These are phyloP conservation scores for Pseudomyrmex cubaensis DNA, from an alignment of 1,140 invertebrate genomes.

Conservation along the genomic window DNA sequence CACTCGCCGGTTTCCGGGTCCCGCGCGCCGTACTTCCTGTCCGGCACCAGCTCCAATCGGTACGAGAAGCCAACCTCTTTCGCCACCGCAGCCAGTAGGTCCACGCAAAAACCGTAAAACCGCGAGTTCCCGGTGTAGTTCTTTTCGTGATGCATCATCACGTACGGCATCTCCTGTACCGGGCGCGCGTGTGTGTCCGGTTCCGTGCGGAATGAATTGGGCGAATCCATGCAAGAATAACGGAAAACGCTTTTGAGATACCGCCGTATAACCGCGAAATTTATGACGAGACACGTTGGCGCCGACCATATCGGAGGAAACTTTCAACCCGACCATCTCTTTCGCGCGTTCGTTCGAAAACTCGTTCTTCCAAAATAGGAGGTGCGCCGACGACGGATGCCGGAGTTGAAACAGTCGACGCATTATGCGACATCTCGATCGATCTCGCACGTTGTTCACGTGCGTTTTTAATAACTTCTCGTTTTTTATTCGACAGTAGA, in stretches of 20 bases:
- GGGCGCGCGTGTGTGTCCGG: too few relatives aligned
- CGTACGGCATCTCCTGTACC: constrained; percentile 89
- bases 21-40: constrained; percentile 91
- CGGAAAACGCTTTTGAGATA: constrained; percentile 61
- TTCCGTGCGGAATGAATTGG: constrained; percentile 36
- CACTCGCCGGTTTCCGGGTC: constrained; percentile 90
- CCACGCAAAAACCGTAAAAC: constrained; percentile 93
- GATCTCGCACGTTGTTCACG: neutral
- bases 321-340: neutral
- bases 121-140: constrained; percentile 89
- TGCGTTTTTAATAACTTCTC: neutral
- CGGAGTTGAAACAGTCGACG: constrained; percentile 1
- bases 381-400: neutral
- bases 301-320: constrained; percentile 45
- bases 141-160: constrained; percentile 89
- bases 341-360: constrained; percentile 3
- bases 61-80: constrained; percentile 91
- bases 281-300: constrained; percentile 57
- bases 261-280: constrained; percentile 12
- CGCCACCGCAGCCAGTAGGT: constrained; percentile 89
- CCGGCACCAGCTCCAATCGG: constrained; percentile 90
- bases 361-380: constrained; percentile 31
- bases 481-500: neutral
- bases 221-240: constrained; percentile 69
- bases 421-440: neutral